A percentile compares a stretch with the other conserved stretches of the same genome.
phyloP scores from a whole-genome alignment of 2,113 vertebrate species.

The Myiagra hebetior region DNA sequence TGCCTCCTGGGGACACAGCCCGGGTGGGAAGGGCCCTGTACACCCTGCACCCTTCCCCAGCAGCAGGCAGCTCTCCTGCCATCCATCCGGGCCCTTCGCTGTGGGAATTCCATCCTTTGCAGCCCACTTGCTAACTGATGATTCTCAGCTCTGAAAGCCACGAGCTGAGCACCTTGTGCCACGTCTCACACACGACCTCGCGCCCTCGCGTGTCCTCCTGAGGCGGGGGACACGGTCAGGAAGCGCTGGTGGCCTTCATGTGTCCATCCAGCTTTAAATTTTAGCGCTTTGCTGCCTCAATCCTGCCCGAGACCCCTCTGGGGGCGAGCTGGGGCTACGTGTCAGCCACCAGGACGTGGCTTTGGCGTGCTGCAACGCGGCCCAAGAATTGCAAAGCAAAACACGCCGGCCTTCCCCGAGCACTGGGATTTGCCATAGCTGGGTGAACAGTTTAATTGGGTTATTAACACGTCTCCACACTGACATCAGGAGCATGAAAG shows the following conservation, averaged over 20 bases:
- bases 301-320: neutral
- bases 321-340: neutral
- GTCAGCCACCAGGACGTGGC: neutral
- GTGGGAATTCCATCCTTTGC: neutral
- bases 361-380: neutral
- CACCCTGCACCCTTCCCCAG: rapidly evolving
- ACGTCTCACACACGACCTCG: rapidly evolving
- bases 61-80: neutral
- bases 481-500: neutral
- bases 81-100: rapidly evolving
- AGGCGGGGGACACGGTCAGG: rapidly evolving
- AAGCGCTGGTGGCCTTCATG: rapidly evolving
- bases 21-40: rapidly evolving
- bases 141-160: neutral
- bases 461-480: conserved; percentile 45
- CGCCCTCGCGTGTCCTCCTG: rapidly evolving
- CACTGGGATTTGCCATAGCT: neutral
- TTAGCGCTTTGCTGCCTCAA: neutral
- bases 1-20: neutral
- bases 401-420: neutral
- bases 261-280: neutral
- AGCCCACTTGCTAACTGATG: rapidly evolving
- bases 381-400: neutral
- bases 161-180: neutral
- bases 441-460: conserved; percentile 43